Conservation (phyloP, 1,140 invertebrate genomes). For the Alviniconcha marisindica region DNA sequence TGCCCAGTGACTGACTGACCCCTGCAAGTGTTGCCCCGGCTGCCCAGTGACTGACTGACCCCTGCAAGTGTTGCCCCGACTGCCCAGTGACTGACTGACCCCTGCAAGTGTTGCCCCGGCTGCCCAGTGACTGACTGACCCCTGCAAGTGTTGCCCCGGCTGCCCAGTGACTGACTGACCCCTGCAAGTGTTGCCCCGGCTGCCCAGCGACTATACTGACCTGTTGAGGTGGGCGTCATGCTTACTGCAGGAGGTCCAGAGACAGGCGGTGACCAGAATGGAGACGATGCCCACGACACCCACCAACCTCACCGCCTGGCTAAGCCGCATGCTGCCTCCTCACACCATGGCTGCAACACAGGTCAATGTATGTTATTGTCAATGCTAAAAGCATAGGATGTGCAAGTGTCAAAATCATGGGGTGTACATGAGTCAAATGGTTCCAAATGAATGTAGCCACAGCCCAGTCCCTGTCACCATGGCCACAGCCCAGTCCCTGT, state of each 20-base stretch:
- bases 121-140: too few relatives aligned
- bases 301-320: slow-evolving; percentile 42
- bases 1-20: too few relatives aligned
- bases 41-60: too few relatives aligned
- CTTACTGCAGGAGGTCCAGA: slow-evolving; percentile 43
- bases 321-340: slow-evolving; percentile 41
- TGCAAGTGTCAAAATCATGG: neutral
- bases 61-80: too few relatives aligned
- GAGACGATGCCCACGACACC: slow-evolving; percentile 38
- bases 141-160: too few relatives aligned
- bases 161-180: too few relatives aligned
- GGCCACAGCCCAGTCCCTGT: too few relatives aligned
- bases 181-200: too few relatives aligned
- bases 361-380: neutral
- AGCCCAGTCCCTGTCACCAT: neutral
- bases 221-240: slow-evolving; percentile 13
- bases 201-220: too few relatives aligned
- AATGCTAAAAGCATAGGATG: neutral
- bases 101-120: too few relatives aligned
- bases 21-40: too few relatives aligned
- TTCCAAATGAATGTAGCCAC: neutral
- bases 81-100: too few relatives aligned
- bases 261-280: slow-evolving; percentile 42
- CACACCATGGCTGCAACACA: slow-evolving; percentile 31
- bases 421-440: neutral